Percentiles rank a stretch among this genome's conserved stretches.
phyloP scores from a whole-genome alignment of 1,140 invertebrate species.

The Drosophila ohnishii region DNA sequence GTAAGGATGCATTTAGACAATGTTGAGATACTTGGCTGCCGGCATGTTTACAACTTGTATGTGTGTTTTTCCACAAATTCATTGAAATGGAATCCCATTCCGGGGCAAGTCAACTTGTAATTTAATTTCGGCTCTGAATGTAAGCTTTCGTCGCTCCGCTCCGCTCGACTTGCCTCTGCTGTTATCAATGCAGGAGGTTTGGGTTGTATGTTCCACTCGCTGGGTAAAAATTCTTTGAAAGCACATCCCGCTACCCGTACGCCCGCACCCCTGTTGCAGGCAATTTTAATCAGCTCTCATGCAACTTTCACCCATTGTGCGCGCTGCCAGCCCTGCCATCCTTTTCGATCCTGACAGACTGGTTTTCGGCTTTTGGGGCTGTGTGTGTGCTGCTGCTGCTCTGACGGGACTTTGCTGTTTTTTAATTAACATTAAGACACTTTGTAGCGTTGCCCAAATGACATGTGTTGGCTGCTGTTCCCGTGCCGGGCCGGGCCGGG shows the following conservation, averaged over 20 bases:
- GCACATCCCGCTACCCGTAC: too few species aligned
- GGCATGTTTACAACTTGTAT: conserved; percentile 22
- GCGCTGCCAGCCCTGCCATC: conserved; percentile 29
- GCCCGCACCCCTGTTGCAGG: conserved; percentile 3
- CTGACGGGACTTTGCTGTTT: conserved; percentile 62
- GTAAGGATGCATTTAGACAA: conserved; percentile 28
- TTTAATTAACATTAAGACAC: conserved; percentile 79
- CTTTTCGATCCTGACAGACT: conserved; percentile 17
- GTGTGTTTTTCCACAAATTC: conserved; percentile 19
- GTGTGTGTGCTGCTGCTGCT: conserved; percentile 23
- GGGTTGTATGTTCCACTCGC: conserved; percentile 1
- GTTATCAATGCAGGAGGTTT: conserved; percentile 17
- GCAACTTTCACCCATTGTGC: conserved; percentile 52
- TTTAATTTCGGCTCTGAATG: conserved; percentile 44
- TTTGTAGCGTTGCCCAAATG: conserved; percentile 67
- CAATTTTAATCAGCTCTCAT: conserved; percentile 57
- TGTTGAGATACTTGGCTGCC: conserved; percentile 12
- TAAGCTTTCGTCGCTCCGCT: conserved; percentile 27
- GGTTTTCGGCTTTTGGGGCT: conserved; percentile 19
- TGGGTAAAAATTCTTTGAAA: conserved; percentile 14
- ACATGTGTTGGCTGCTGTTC: conserved; percentile 61
- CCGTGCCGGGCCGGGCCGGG: conserved; percentile 19
- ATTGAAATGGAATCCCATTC: conserved; percentile 46
- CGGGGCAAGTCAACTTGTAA: conserved; percentile 39
- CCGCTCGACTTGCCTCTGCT: conserved; percentile 20